Percentiles rank a stretch among this genome's conserved stretches.
phyloP scores from a whole-genome alignment of 2,888 invertebrate genomes.

The Gastracanthus pulcherrimus region DNA sequence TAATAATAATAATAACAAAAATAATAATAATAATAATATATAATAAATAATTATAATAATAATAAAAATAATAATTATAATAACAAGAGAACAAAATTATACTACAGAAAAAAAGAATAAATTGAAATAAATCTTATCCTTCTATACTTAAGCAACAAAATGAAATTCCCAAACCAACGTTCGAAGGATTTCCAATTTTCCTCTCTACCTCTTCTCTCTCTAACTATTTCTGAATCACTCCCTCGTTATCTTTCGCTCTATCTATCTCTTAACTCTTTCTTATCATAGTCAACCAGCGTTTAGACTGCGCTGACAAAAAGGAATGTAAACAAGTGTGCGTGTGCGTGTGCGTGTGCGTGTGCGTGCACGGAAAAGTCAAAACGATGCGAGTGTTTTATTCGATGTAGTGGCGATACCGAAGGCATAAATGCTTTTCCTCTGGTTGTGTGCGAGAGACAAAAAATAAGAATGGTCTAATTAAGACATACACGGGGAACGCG shows the following conservation, averaged over 20 bases:
- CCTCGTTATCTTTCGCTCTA: constrained; percentile 32
- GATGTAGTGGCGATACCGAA: too few relatives aligned
- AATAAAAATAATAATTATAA: background rate
- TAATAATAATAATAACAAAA: background rate
- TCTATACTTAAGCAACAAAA: background rate
- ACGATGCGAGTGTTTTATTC: background rate
- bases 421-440: too few relatives aligned
- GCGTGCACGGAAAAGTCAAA: background rate
- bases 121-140: background rate
- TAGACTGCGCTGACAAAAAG: background rate
- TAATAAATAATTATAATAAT: background rate
- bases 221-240: constrained; percentile 29
- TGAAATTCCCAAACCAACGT: constrained; percentile 1
- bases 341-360: background rate
- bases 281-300: constrained; percentile 40
- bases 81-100: background rate
- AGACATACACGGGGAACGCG: background rate
- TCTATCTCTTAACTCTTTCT: constrained; percentile 32
- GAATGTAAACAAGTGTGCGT: background rate
- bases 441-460: background rate
- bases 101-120: background rate
- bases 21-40: background rate
- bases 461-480: background rate
- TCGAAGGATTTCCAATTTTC: constrained; percentile 41
- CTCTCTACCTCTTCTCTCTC: constrained; percentile 42